phyloP scores from a whole-genome alignment of 2,797 vertebrate species.

The Stomatorhinus walkeri region DNA sequence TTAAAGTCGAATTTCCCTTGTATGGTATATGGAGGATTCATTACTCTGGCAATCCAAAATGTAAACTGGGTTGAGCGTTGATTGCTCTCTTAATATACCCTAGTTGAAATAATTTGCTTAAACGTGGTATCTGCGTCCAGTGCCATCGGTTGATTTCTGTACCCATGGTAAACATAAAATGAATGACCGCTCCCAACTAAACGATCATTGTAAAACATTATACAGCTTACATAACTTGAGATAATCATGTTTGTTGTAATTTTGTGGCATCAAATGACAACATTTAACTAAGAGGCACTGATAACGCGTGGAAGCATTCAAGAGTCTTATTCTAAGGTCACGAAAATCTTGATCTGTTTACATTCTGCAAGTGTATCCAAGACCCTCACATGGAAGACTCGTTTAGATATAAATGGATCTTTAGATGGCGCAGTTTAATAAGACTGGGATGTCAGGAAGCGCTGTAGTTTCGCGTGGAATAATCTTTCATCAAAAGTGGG shows the following conservation, averaged over 20 bases:
- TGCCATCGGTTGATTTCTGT: neutral
- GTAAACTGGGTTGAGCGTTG: neutral
- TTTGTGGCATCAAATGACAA: neutral
- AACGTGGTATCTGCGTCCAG: neutral
- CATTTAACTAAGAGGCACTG: neutral
- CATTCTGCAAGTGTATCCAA: neutral
- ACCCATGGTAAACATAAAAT: neutral
- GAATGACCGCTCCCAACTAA: neutral
- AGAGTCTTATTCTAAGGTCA: neutral
- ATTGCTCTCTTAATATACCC: neutral
- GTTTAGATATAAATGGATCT: conserved; percentile 16
- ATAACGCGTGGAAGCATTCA: neutral
- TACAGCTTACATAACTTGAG: neutral
- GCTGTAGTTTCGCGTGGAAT: conserved; percentile 20
- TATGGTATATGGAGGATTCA: neutral
- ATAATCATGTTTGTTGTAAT: neutral
- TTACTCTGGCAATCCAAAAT: neutral
- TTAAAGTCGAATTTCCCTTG: neutral
- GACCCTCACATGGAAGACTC: neutral
- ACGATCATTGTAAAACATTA: neutral
- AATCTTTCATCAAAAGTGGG: conserved; percentile 21
- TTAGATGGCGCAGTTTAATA: conserved; percentile 35
- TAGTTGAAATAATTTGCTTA: neutral
- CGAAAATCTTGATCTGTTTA: neutral
- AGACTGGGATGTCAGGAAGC: conserved; percentile 13